These are phyloP conservation scores for Mormyrus hasselquistii DNA, from an alignment of 2,797 vertebrate genomes.

Conservation along the genomic window DNA sequence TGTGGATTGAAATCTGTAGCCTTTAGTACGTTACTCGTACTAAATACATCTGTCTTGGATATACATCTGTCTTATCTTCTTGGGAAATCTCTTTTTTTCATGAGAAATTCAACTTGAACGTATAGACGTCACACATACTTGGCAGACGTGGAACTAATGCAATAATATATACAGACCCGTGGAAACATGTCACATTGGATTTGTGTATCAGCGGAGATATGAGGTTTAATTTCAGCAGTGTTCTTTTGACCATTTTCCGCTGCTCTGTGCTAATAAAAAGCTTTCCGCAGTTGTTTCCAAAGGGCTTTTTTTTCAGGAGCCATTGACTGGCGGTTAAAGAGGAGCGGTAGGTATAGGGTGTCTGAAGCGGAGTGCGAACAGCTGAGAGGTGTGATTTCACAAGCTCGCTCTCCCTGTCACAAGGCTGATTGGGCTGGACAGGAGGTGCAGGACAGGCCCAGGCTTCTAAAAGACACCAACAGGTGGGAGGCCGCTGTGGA, in stretches of 20 bases:
- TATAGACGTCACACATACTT: neutral
- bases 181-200: neutral
- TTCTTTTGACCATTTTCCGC: constrained; percentile 33
- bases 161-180: neutral
- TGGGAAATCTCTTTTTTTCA: neutral
- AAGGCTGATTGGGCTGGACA: constrained; percentile 90
- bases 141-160: neutral
- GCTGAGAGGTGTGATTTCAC: constrained; percentile 91
- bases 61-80: neutral
- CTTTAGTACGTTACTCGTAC: neutral
- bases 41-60: neutral
- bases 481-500: constrained; percentile 75
- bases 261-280: constrained; percentile 50
- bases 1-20: neutral
- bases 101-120: neutral
- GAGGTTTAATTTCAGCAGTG: constrained; percentile 39
- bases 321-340: constrained; percentile 57
- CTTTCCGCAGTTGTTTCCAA: constrained; percentile 53
- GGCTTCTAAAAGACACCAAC: constrained; percentile 88
- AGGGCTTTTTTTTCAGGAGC: constrained; percentile 39
- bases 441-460: constrained; percentile 75
- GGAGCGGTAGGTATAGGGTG: constrained; percentile 64
- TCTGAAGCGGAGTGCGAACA: constrained; percentile 75
- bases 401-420: constrained; percentile 77
- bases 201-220: constrained; percentile 38